Conservation (phyloP, 2,888 invertebrate genomes). For the Synergus japonicus region DNA sequence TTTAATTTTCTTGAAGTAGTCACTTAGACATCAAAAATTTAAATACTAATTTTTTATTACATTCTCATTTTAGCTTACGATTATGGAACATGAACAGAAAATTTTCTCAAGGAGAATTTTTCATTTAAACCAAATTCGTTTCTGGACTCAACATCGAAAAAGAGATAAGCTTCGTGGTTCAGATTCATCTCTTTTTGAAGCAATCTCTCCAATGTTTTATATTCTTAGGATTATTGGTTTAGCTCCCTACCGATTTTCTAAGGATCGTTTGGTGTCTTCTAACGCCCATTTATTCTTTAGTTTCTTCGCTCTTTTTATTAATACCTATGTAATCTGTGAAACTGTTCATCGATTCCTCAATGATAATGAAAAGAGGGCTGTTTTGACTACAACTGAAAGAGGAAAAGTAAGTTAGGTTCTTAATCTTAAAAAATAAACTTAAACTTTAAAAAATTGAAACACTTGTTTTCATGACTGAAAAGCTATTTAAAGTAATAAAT, state of each 20-base stretch:
- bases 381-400: constrained; percentile 21
- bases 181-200: constrained; percentile 67
- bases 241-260: constrained; percentile 69
- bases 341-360: constrained; percentile 41
- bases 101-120: constrained; percentile 14
- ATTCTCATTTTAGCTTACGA: not conserved
- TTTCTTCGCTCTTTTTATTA: constrained; percentile 48
- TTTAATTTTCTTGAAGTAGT: no score
- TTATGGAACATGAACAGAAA: not conserved
- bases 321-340: constrained; percentile 56
- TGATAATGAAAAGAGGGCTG: not conserved
- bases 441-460: not conserved
- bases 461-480: no score
- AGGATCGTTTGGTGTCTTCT: constrained; percentile 63
- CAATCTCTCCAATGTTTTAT: constrained; percentile 65
- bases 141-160: constrained; percentile 5
- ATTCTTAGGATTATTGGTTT: constrained; percentile 67
- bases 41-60: not conserved
- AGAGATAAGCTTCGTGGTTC: constrained; percentile 56
- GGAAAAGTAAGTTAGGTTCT: constrained; percentile 6
- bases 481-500: not conserved
- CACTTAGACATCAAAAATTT: no score
- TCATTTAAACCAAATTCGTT: constrained; percentile 5
- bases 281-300: constrained; percentile 52
- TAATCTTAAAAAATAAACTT: not conserved